Evolutionary conservation across 1,140 invertebrate genomes (phyloP).

Genomic region (Amyelois transitella): DNA sequence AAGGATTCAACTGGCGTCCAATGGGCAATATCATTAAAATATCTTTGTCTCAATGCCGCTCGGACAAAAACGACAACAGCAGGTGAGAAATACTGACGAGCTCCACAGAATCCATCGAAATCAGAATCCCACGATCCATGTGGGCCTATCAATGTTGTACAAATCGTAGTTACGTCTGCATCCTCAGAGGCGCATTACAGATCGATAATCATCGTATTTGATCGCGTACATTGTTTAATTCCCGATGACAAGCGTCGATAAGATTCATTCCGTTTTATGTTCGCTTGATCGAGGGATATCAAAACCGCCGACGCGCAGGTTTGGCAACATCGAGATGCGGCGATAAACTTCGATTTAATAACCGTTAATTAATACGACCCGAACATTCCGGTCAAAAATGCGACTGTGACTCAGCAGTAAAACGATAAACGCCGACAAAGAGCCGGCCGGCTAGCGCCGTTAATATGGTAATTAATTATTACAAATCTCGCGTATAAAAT

Average conservation of each 20-base stretch:
- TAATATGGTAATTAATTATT: conserved; percentile 72
- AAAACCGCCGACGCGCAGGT: conserved; percentile 58
- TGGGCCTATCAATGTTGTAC: neutral
- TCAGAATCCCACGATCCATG: conserved; percentile 1
- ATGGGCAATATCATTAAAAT: conserved; percentile 72
- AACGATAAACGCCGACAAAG: conserved; percentile 64
- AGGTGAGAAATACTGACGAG: conserved; percentile 62
- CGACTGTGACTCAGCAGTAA: conserved; percentile 62
- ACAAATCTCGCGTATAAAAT: conserved; percentile 53
- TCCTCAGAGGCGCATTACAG: conserved; percentile 30
- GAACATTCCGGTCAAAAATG: conserved; percentile 61
- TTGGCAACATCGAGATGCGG: conserved; percentile 65
- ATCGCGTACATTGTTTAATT: conserved; percentile 68
- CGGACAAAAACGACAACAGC: conserved; percentile 47
- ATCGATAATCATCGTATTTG: conserved; percentile 55
- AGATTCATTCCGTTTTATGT: conserved; percentile 42
- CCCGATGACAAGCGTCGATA: conserved; percentile 63
- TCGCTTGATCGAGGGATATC: conserved; percentile 44
- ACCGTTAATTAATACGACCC: conserved; percentile 70
- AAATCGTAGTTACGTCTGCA: conserved; percentile 3
- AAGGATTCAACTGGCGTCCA: conserved; percentile 66
- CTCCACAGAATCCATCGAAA: conserved; percentile 12
- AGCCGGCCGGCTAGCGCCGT: conserved; percentile 54
- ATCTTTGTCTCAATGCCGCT: conserved; percentile 65
- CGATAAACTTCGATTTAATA: conserved; percentile 72